Base-by-base conservation (phyloP, 2,888 invertebrate species). In the Eupithecia abbreviata region DNA sequence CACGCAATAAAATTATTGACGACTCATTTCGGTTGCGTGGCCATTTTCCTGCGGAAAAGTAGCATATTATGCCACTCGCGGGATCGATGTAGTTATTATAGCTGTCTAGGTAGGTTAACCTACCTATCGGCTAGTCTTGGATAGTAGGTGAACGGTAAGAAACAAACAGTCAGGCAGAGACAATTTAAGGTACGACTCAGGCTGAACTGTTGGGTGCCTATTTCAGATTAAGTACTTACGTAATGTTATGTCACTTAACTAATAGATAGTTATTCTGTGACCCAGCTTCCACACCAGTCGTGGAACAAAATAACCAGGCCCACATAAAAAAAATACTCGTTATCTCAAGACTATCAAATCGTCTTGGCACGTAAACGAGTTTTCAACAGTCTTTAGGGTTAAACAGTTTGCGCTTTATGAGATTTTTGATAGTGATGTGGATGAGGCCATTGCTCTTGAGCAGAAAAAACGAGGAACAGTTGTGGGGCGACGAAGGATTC, bases 391-490 rank as follows among this genome's bases (percentile, higher is more conserved):
- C 72, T 76, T 47, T 58, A 71, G 74, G 74, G 77, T 76, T 77
- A 77, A 76, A 73, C 69, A 62, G 77, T 79, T 81, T 82, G 73
- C 75, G 79, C 70, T 76, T 78, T 80, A 75, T 72, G 74, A 74
- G 75, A 72, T 77, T 80, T 77, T 80, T 65, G 79, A 71, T 75
- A 73, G 85, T 84, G 84, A 85, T 86, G 87, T 79, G 72, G 85
- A 80, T 83, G 88, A 87, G 93, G 93, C 88, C 92, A 85, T 89
- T 93, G 93, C 90, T 92, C 94, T 93, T 88, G 85, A 82, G 86
- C 83, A 88, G 85, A 87, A 91, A 93, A 93, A 92, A 90, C 88
- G 87, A 86, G 90, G 89, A 93, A 92, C 93, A 93, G 92, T 93
- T 93, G 93, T 88, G 69, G 75, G 65, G 73, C 74, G 86, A 90